phyloP scores from a whole-genome alignment of 2,113 vertebrate species.

The Tautogolabrus adspersus region DNA sequence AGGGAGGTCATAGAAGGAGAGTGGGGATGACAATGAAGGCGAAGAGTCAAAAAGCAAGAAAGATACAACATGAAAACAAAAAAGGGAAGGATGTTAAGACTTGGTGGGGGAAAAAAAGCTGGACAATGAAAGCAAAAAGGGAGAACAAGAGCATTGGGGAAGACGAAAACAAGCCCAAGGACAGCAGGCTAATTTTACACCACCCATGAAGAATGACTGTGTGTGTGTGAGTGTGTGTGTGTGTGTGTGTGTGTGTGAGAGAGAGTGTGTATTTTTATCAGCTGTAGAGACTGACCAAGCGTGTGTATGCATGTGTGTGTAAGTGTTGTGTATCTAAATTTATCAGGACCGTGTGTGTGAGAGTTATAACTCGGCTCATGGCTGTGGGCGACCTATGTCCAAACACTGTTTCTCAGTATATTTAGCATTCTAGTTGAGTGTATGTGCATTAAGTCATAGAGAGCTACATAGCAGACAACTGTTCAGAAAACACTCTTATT shows the following conservation, averaged over 20 bases:
- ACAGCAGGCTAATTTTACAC: constrained; percentile 68
- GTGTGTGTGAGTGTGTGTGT: constrained; percentile 22
- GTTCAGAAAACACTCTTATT: no score
- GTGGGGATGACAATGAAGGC: background rate
- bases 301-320: constrained; percentile 7
- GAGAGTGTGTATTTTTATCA: constrained; percentile 55
- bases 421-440: background rate
- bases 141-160: background rate
- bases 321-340: constrained; percentile 40
- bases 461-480: no score
- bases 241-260: constrained; percentile 23
- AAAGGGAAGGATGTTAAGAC: background rate
- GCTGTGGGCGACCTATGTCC: constrained; percentile 44
- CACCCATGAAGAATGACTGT: constrained; percentile 46
- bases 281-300: background rate
- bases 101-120: background rate
- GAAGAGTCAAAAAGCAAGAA: background rate
- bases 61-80: background rate
- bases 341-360: constrained; percentile 24
- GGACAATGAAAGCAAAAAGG: background rate
- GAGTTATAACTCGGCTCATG: constrained; percentile 22
- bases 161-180: constrained; percentile 55
- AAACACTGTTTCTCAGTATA: background rate
- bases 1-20: constrained; percentile 23
- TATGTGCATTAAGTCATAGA: background rate